These are phyloP conservation scores for Chironomus riparius DNA, from an alignment of 2,888 invertebrate genomes.

Conservation along the genomic window DNA sequence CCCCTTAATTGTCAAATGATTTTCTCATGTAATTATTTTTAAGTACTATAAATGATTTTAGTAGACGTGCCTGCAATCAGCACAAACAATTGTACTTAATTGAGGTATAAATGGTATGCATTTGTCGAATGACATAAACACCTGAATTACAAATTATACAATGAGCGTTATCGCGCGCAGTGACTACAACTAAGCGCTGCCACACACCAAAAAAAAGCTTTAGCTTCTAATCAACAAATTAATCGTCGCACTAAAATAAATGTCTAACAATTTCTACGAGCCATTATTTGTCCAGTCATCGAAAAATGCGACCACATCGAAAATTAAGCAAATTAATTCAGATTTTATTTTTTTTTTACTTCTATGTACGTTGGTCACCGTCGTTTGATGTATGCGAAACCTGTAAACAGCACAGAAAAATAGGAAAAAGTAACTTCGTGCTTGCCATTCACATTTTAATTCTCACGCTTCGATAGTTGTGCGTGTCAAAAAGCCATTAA, in stretches of 20 bases:
- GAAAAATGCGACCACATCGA: background rate
- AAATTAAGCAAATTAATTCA: slow-evolving; percentile 26
- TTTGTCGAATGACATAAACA: background rate
- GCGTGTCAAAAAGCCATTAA: slow-evolving; percentile 15
- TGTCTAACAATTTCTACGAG: background rate
- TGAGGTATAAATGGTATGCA: background rate
- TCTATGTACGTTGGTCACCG: background rate
- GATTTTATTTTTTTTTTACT: background rate
- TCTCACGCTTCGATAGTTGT: slow-evolving; percentile 25
- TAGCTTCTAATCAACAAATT: slow-evolving; percentile 17
- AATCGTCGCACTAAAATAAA: background rate
- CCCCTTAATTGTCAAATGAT: no score
- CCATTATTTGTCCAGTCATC: background rate
- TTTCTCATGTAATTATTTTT: no score
- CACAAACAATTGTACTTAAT: no score
- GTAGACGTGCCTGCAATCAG: no score
- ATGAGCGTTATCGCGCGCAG: background rate
- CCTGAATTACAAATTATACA: background rate
- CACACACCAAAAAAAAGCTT: no score
- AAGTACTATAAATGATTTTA: no score
- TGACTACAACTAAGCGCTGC: background rate
- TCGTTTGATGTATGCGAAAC: background rate
- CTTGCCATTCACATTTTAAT: slow-evolving; percentile 17
- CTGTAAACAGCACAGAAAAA: background rate
- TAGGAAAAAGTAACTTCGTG: background rate